phyloP scores from a whole-genome alignment of 2,888 invertebrate species.

The Rhyacophila evoluta region DNA sequence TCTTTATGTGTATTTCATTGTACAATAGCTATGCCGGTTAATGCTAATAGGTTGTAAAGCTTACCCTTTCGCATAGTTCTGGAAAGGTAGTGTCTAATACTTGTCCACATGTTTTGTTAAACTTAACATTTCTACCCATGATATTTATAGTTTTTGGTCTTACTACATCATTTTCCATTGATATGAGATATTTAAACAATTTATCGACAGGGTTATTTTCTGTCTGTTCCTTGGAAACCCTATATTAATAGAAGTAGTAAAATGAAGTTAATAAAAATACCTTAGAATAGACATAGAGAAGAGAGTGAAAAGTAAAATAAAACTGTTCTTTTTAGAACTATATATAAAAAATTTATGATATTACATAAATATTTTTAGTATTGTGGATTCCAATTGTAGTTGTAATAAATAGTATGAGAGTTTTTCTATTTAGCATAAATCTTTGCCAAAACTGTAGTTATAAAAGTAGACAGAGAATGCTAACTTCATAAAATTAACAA shows the following conservation, averaged over 20 bases:
- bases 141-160: slow-evolving; percentile 88
- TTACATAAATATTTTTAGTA: too few species aligned
- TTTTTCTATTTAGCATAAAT: too few species aligned
- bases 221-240: slow-evolving; percentile 64
- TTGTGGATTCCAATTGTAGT: too few species aligned
- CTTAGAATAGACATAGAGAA: slow-evolving; percentile 34
- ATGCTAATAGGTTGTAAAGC: slow-evolving; percentile 55
- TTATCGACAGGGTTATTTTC: slow-evolving; percentile 76
- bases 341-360: too few species aligned
- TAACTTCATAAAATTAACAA: too few species aligned
- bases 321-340: too few species aligned
- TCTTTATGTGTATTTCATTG: too few species aligned
- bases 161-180: slow-evolving; percentile 91
- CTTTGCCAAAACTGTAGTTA: too few species aligned
- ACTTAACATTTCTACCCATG: slow-evolving; percentile 88
- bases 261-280: slow-evolving; percentile 31
- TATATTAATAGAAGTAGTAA: slow-evolving; percentile 25
- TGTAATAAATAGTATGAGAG: too few species aligned
- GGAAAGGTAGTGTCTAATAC: slow-evolving; percentile 89
- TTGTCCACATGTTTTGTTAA: slow-evolving; percentile 92
- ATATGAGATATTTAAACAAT: slow-evolving; percentile 88
- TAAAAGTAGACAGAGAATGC: too few species aligned
- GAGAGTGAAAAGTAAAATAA: too few species aligned
- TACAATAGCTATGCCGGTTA: background rate
- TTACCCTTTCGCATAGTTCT: slow-evolving; percentile 91